A percentile compares a stretch with the other conserved stretches of the same genome.
phyloP scores from a whole-genome alignment of 64 coral and sea anemone species.

The Porites lutea region DNA sequence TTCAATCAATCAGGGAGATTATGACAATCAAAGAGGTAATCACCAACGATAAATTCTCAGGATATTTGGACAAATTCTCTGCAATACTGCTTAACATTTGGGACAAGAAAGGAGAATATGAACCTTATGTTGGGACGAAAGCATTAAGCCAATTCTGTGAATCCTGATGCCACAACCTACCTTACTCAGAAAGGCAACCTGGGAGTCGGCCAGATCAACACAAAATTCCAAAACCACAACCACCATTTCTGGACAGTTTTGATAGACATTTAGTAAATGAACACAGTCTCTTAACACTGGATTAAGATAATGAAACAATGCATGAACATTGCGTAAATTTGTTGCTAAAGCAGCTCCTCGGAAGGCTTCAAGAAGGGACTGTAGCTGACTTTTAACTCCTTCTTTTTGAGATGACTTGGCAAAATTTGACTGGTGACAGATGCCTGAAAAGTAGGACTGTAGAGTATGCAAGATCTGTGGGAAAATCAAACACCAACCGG shows the following conservation, averaged over 20 bases:
- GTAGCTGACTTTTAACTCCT: slow-evolving; percentile 66
- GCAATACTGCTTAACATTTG: too few species aligned
- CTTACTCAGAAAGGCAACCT: slow-evolving; percentile 71
- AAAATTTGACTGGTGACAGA: slow-evolving; percentile 87
- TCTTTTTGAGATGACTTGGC: slow-evolving; percentile 89
- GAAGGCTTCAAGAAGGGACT: slow-evolving; percentile 86
- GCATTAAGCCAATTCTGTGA: too few species aligned
- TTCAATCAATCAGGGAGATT: too few species aligned
- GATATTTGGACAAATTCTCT: too few species aligned
- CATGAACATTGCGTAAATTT: slow-evolving; percentile 51
- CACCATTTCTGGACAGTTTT: slow-evolving; percentile 89
- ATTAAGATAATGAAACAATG: slow-evolving; percentile 70
- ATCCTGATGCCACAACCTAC: slow-evolving; percentile 39
- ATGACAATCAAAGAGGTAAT: too few species aligned
- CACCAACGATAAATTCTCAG: too few species aligned
- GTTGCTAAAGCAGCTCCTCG: slow-evolving; percentile 86
- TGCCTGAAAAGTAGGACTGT: slow-evolving; percentile 61
- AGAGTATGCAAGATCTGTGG: slow-evolving; percentile 88
- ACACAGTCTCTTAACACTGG: slow-evolving; percentile 83
- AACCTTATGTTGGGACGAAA: too few species aligned
- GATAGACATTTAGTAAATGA: slow-evolving; percentile 78
- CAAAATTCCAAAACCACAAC: slow-evolving; percentile 84
- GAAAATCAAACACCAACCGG: background rate
- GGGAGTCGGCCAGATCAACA: slow-evolving; percentile 80
- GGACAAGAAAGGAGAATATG: too few species aligned